These are phyloP conservation scores for Lepus oiostolus DNA, from an alignment of 2,797 vertebrate species.

Conservation along the genomic window DNA sequence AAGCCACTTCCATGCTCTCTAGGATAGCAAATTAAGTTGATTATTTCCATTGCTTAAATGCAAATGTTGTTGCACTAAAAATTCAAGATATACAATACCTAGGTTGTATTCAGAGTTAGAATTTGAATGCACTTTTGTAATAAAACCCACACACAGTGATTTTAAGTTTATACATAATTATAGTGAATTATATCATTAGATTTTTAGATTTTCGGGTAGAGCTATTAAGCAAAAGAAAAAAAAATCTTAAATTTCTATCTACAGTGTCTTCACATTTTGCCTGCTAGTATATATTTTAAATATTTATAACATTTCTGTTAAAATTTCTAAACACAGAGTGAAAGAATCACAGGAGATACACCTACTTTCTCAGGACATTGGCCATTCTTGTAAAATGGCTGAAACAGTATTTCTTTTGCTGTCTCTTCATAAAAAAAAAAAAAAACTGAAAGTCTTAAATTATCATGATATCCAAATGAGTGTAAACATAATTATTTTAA, in stretches of 20 bases:
- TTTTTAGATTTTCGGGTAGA: conserved; percentile 59
- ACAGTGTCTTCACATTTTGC: conserved; percentile 11
- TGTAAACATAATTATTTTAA: too few relatives aligned
- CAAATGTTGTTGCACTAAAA: conserved; percentile 76
- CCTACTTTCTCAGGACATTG: too few relatives aligned
- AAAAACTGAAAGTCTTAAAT: too few relatives aligned
- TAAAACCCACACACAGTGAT: conserved; percentile 40
- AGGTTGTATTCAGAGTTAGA: not conserved
- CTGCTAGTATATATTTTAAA: not conserved
- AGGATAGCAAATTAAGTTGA: conserved; percentile 82
- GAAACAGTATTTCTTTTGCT: too few relatives aligned
- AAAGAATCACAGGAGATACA: not conserved
- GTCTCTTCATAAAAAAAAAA: too few relatives aligned
- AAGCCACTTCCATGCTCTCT: conserved; percentile 74
- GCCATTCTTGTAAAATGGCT: too few relatives aligned
- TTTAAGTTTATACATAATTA: conserved; percentile 64
- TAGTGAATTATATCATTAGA: conserved; percentile 59
- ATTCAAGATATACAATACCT: conserved; percentile 67
- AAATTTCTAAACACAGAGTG: not conserved
- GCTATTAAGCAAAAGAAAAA: conserved; percentile 20
- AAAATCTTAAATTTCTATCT: not conserved
- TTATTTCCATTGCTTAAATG: conserved; percentile 79
- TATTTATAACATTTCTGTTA: not conserved
- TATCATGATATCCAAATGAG: too few relatives aligned
- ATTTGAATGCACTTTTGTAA: conserved; percentile 58